Percentiles rank a stretch among this genome's conserved stretches.
These are phyloP conservation scores for Psittacula derbiana DNA, from an alignment of 2,797 vertebrate species.

Conservation along the genomic window DNA sequence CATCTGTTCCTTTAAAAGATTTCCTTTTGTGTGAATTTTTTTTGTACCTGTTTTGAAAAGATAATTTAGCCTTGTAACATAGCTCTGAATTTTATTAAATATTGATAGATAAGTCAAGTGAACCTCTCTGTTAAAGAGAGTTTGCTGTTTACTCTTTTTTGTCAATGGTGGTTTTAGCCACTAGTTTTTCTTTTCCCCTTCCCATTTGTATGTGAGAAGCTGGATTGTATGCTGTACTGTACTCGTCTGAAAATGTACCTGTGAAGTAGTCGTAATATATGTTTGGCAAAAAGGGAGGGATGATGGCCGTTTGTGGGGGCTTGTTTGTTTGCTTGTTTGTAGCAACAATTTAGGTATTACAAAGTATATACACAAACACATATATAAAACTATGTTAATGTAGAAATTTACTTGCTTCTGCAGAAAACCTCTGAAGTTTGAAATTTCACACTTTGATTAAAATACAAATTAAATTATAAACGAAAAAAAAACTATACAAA, in stretches of 20 bases:
- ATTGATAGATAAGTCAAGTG: conserved; percentile 56
- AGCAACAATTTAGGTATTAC: not conserved
- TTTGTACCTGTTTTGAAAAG: conserved; percentile 65
- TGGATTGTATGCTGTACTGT: conserved; percentile 65
- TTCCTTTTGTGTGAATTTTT: conserved; percentile 71
- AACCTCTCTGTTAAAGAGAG: conserved; percentile 49
- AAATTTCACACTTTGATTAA: not conserved
- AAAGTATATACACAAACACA: not conserved
- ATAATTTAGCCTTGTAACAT: conserved; percentile 53
- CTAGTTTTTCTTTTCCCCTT: conserved; percentile 65
- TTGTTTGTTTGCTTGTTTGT: not conserved
- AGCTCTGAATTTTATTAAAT: conserved; percentile 55
- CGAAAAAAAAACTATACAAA: not conserved
- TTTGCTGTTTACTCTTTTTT: conserved; percentile 52
- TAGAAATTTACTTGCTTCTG: not conserved
- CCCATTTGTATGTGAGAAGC: conserved; percentile 63
- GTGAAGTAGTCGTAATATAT: not conserved
- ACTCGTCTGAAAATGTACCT: conserved; percentile 57
- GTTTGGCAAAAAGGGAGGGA: not conserved
- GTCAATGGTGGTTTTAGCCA: conserved; percentile 59
- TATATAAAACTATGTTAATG: not conserved
- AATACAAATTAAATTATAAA: not conserved
- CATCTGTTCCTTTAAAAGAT: conserved; percentile 70
- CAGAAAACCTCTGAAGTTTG: not conserved
- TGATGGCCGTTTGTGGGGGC: accelerated